Evolutionary conservation across 2,888 invertebrate genomes (phyloP).

Genomic region (Steinernema scapterisci): DNA sequence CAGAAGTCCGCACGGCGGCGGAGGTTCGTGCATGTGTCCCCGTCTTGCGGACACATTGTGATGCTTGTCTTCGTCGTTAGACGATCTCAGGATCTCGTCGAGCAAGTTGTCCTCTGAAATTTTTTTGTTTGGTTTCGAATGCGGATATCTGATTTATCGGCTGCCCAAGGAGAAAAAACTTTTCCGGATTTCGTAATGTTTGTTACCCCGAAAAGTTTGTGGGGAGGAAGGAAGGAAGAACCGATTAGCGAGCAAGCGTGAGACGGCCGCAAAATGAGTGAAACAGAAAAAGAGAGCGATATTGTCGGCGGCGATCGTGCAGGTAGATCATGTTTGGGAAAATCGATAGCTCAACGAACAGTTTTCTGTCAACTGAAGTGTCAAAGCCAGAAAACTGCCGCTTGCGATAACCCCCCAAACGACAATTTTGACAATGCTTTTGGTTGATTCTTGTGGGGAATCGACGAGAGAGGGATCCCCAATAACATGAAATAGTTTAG

Average conservation of each 20-base stretch:
- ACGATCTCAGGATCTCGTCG: constrained; percentile 55
- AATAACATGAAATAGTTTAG: too few species aligned
- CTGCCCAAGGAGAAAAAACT: neutral
- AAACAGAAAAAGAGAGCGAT: constrained; percentile 26
- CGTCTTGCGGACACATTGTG: neutral
- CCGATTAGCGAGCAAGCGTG: constrained; percentile 2
- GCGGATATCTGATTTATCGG: constrained; percentile 9
- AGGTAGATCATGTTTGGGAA: constrained; percentile 29
- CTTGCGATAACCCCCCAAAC: too few species aligned
- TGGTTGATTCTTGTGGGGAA: too few species aligned
- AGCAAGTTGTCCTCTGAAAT: constrained; percentile 58
- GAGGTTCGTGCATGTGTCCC: neutral
- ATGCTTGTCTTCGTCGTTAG: constrained; percentile 47
- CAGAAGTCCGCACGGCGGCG: constrained; percentile 34
- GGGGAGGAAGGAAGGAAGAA: too few species aligned
- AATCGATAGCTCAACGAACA: neutral
- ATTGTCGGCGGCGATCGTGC: neutral
- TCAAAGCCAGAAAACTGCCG: too few species aligned
- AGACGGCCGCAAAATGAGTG: constrained; percentile 15
- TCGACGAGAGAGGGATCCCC: too few species aligned
- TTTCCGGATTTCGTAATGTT: constrained; percentile 25
- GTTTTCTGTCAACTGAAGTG: too few species aligned
- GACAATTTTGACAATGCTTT: too few species aligned
- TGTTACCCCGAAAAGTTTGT: constrained; percentile 17
- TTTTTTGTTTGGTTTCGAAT: constrained; percentile 16